These are phyloP conservation scores for Mus minutoides DNA, from an alignment of 2,797 vertebrate species.

Conservation along the genomic window DNA sequence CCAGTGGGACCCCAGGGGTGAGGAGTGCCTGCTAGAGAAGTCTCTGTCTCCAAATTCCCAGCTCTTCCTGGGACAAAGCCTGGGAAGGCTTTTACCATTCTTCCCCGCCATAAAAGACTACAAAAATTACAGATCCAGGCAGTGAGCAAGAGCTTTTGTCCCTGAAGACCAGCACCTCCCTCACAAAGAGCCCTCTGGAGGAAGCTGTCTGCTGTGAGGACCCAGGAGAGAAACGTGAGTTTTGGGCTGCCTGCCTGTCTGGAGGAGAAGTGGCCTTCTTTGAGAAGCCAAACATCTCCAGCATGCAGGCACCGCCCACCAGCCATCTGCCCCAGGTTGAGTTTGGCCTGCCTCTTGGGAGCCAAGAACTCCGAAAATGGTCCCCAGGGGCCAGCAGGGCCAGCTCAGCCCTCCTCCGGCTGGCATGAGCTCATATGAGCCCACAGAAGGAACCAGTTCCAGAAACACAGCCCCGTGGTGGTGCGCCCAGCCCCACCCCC, in stretches of 20 bases:
- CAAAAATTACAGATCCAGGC: neutral
- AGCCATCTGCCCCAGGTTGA: neutral
- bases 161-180: neutral
- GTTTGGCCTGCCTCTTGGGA: neutral
- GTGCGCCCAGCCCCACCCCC: neutral
- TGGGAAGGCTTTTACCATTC: too few relatives aligned
- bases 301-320: neutral
- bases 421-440: neutral
- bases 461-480: neutral
- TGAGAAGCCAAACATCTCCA: neutral
- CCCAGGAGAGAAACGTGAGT: neutral
- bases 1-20: too few relatives aligned
- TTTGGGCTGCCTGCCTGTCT: neutral
- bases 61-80: neutral
- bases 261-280: neutral
- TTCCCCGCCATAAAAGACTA: too few relatives aligned
- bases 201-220: neutral
- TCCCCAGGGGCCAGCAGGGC: neutral
- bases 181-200: neutral
- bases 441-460: neutral
- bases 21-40: neutral
- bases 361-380: neutral
- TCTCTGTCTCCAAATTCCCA: neutral
- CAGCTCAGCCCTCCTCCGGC: neutral
- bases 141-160: neutral